These are phyloP conservation scores for Masticophis lateralis DNA, from an alignment of 2,797 vertebrate genomes.

Conservation along the genomic window DNA sequence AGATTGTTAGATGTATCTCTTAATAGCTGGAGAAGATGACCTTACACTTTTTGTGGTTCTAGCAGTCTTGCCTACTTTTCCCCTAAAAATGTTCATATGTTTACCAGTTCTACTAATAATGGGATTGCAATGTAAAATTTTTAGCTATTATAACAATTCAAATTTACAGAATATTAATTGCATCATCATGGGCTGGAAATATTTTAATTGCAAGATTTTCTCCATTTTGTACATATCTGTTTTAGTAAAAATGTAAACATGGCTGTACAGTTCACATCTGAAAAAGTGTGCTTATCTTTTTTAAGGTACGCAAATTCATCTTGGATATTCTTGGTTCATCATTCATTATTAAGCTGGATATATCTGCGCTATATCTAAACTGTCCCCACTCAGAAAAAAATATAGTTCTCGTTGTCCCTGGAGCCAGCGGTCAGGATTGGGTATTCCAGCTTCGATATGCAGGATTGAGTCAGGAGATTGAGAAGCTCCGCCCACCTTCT, in stretches of 20 bases:
- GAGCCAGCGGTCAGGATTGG: too few species aligned
- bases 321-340: neutral
- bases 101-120: neutral
- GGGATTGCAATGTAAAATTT: neutral
- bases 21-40: neutral
- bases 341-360: neutral
- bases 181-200: neutral
- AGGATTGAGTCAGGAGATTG: too few species aligned
- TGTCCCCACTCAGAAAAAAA: neutral
- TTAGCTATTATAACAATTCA: neutral
- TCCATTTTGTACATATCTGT: neutral
- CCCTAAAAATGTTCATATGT: neutral
- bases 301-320: neutral
- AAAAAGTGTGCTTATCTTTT: neutral
- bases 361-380: neutral
- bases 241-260: neutral
- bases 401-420: too few species aligned
- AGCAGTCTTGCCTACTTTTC: neutral
- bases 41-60: neutral
- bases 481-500: too few species aligned
- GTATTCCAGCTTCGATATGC: too few species aligned
- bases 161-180: neutral
- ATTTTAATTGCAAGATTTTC: neutral
- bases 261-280: neutral
- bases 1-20: neutral